Evolutionary conservation across 2,113 vertebrate species (phyloP).

Genomic region (Parotia lawesii): DNA sequence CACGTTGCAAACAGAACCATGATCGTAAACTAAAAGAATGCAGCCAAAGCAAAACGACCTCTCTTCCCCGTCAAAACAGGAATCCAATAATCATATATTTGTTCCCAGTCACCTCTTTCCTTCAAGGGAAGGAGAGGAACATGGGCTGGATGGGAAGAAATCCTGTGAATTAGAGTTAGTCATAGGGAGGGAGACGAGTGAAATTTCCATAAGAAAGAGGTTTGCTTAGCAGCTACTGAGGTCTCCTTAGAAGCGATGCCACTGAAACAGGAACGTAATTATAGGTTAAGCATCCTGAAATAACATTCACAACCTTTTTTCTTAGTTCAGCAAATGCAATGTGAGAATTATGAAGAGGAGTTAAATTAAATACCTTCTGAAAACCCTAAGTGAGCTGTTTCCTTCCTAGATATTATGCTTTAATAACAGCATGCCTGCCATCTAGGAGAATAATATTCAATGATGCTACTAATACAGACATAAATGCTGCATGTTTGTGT

Average conservation of each 20-base stretch:
- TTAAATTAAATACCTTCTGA: constrained; percentile 43
- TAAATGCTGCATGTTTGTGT: constrained; percentile 44
- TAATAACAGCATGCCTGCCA: constrained; percentile 45
- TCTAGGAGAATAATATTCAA: constrained; percentile 14
- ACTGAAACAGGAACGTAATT: constrained; percentile 57
- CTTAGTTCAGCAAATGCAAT: background rate
- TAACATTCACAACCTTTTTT: constrained; percentile 23
- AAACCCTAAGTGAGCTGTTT: constrained; percentile 38
- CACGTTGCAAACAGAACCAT: background rate
- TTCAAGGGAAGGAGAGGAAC: background rate
- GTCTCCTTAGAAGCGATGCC: background rate
- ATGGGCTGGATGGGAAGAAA: background rate
- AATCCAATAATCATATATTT: background rate
- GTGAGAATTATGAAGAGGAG: constrained; percentile 41
- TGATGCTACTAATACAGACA: constrained; percentile 26
- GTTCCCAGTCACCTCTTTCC: background rate
- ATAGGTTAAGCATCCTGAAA: constrained; percentile 48
- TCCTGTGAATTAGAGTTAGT: constrained; percentile 36
- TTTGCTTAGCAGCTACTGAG: constrained; percentile 14
- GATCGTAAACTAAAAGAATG: background rate
- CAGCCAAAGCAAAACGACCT: background rate
- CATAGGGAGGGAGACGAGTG: background rate
- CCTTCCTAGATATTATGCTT: constrained; percentile 45
- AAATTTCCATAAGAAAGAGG: constrained; percentile 47
- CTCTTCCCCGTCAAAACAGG: background rate